Percentiles rank a stretch among this genome's conserved stretches.
Evolutionary conservation across 1,140 invertebrate genomes (phyloP).

Genomic region (Drosophila busckii): DNA sequence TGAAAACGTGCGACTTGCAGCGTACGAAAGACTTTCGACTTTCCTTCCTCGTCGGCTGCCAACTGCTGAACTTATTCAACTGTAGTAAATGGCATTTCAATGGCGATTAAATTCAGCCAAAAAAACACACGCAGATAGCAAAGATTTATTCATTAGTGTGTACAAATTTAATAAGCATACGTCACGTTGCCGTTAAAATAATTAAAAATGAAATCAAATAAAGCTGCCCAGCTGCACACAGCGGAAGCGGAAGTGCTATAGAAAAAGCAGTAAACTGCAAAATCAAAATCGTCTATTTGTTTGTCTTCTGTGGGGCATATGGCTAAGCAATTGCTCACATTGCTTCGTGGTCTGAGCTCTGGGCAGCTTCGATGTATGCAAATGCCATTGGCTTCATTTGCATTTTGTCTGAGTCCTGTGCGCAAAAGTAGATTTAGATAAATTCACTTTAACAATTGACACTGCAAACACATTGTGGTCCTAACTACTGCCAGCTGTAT

Average conservation of each 20-base stretch:
- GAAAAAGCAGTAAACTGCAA: slow-evolving; percentile 33
- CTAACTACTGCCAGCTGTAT: slow-evolving; percentile 28
- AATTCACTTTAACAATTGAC: slow-evolving; percentile 72
- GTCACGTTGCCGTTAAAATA: slow-evolving; percentile 18
- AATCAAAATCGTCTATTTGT: slow-evolving; percentile 55
- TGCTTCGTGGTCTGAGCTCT: too few relatives aligned
- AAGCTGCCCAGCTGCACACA: slow-evolving; percentile 34
- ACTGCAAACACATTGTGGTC: slow-evolving; percentile 70
- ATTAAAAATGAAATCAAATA: slow-evolving; percentile 29
- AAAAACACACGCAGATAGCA: too few relatives aligned
- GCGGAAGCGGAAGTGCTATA: slow-evolving; percentile 63
- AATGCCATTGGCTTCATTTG: slow-evolving; percentile 59
- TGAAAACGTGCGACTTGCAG: slow-evolving; percentile 46
- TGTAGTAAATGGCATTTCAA: slow-evolving; percentile 8
- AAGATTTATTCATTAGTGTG: neutral
- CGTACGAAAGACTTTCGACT: too few relatives aligned
- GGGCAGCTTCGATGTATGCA: slow-evolving; percentile 50
- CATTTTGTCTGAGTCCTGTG: slow-evolving; percentile 34
- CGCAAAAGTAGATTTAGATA: slow-evolving; percentile 57
- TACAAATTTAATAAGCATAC: too few relatives aligned
- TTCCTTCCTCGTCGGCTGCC: too few relatives aligned
- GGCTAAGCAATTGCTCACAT: slow-evolving; percentile 8
- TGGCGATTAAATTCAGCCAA: neutral
- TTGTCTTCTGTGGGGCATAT: slow-evolving; percentile 28
- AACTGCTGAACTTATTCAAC: slow-evolving; percentile 7